phyloP scores from a whole-genome alignment of 2,113 vertebrate species.

The Lagopus muta region DNA sequence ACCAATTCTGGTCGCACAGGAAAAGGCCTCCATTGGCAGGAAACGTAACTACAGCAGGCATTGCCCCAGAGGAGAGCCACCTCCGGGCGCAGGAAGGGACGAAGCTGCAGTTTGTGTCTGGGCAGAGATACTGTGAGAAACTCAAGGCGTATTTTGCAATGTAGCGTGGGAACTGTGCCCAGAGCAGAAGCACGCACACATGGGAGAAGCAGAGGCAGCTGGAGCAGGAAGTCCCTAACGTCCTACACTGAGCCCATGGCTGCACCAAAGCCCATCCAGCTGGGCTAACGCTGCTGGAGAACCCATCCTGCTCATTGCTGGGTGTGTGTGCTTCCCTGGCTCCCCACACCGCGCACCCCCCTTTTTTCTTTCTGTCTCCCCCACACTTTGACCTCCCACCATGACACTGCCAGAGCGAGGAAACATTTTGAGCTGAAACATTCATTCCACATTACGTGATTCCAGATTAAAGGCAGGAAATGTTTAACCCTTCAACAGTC shows the following conservation, averaged over 20 bases:
- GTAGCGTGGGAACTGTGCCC: slow-evolving; percentile 59
- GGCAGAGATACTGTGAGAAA: slow-evolving; percentile 45
- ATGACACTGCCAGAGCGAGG: slow-evolving; percentile 42
- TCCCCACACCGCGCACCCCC: neutral
- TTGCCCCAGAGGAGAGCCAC: neutral
- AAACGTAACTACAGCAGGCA: neutral
- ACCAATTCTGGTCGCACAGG: fast-evolving
- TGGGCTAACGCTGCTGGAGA: neutral
- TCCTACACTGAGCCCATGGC: neutral
- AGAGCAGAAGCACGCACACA: neutral
- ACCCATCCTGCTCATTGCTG: neutral
- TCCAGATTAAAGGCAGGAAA: slow-evolving; percentile 55
- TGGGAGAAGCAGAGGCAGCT: neutral
- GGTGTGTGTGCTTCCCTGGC: neutral
- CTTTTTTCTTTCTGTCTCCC: slow-evolving; percentile 2
- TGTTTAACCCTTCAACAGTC: slow-evolving; percentile 36
- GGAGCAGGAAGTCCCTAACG: slow-evolving; percentile 25
- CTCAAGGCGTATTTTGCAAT: neutral
- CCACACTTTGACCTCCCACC: slow-evolving; percentile 49
- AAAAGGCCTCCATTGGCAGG: neutral
- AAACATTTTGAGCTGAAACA: slow-evolving; percentile 49
- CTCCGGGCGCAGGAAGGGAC: slow-evolving; percentile 7
- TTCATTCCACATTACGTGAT: slow-evolving; percentile 66
- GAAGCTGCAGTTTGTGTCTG: neutral
- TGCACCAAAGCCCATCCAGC: neutral